phyloP scores from a whole-genome alignment of 2,113 vertebrate genomes.

The Cavia porcellus region DNA sequence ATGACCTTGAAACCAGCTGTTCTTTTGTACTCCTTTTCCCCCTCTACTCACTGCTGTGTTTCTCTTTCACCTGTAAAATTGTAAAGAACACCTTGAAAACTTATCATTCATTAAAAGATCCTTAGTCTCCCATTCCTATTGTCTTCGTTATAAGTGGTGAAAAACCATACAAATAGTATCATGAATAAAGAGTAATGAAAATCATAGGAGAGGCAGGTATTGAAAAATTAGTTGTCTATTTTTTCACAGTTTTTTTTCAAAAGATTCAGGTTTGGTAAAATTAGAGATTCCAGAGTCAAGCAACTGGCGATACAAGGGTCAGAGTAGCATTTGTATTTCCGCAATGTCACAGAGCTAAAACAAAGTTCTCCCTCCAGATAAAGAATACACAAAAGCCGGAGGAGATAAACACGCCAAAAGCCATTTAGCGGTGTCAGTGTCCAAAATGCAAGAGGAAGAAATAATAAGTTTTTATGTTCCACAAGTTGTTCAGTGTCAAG shows the following conservation, averaged over 20 bases:
- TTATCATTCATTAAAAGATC: background rate
- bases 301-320: background rate
- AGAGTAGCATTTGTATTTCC: background rate
- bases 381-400: background rate
- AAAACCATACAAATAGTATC: background rate
- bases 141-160: background rate
- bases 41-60: background rate
- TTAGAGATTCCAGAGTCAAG: background rate
- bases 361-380: background rate
- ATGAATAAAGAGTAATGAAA: background rate
- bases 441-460: background rate
- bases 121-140: background rate
- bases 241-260: background rate
- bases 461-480: background rate
- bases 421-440: background rate
- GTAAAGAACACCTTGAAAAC: background rate
- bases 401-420: background rate
- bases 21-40: background rate
- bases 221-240: background rate
- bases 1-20: conserved; percentile 66
- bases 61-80: conserved; percentile 5
- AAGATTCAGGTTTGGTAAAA: background rate
- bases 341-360: background rate
- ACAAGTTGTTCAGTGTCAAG: background rate
- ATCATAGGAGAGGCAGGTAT: background rate